A percentile compares a stretch with the other conserved stretches of the same genome.
Evolutionary conservation across 2,888 invertebrate genomes (phyloP).

Genomic region (Zygaena filipendulae): DNA sequence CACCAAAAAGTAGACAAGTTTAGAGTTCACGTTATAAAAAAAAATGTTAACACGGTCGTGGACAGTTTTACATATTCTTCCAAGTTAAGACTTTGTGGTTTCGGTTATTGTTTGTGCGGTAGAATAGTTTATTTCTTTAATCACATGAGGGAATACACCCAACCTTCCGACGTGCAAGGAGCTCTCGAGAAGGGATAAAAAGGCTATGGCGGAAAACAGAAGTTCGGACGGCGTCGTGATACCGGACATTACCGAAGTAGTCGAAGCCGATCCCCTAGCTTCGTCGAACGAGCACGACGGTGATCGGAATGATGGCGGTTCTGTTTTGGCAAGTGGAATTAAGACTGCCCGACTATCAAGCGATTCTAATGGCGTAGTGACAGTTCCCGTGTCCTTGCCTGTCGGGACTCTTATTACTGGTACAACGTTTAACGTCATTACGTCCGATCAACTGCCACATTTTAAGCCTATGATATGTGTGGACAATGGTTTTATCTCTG

Average conservation of each 20-base stretch:
- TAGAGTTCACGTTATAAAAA: too few relatives aligned
- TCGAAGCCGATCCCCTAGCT: conserved; percentile 69
- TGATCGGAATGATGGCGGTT: conserved; percentile 59
- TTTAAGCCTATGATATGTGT: conserved; percentile 89
- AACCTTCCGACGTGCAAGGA: too few relatives aligned
- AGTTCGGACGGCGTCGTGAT: conserved; percentile 75
- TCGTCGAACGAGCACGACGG: conserved; percentile 71
- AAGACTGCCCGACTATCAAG: conserved; percentile 36
- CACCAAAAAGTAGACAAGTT: too few relatives aligned
- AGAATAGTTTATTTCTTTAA: too few relatives aligned
- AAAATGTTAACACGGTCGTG: too few relatives aligned
- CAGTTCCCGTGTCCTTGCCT: conserved; percentile 75
- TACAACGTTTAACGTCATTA: conserved; percentile 87
- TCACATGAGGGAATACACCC: too few relatives aligned
- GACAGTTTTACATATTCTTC: too few relatives aligned
- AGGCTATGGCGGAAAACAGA: conserved; percentile 52
- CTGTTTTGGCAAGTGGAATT: conserved; percentile 37
- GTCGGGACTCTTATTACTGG: conserved; percentile 85
- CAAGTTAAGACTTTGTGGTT: too few relatives aligned
- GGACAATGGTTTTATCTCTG: conserved; percentile 84
- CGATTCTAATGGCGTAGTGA: conserved; percentile 54
- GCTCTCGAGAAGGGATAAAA: conserved; percentile 32
- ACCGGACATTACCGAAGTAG: conserved; percentile 76
- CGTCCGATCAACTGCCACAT: conserved; percentile 84
- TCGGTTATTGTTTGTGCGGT: too few relatives aligned